These are phyloP conservation scores for Myathropa florea DNA, from an alignment of 2,888 invertebrate species.

Conservation along the genomic window DNA sequence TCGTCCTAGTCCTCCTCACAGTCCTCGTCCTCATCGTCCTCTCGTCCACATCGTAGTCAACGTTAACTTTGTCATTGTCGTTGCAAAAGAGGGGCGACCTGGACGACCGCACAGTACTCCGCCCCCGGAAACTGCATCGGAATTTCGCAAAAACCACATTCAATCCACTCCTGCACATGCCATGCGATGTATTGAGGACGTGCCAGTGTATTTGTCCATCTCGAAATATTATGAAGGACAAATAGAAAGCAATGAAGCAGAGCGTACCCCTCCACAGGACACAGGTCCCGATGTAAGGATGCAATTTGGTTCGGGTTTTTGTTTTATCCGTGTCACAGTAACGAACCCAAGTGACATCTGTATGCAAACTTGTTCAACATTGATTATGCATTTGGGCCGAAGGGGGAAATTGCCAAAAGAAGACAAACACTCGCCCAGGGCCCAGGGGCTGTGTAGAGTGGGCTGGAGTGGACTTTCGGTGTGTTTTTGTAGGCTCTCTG, in stretches of 20 bases:
- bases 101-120: not conserved
- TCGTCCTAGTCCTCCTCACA: not conserved
- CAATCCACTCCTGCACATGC: conserved; percentile 48
- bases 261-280: not conserved
- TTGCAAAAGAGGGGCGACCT: not conserved
- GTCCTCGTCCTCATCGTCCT: not conserved
- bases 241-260: conserved; percentile 66
- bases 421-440: conserved; percentile 6
- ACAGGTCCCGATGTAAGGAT: conserved; percentile 23
- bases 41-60: not conserved
- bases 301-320: conserved; percentile 53
- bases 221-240: conserved; percentile 68
- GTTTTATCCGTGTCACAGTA: conserved; percentile 63
- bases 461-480: conserved; percentile 32
- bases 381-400: conserved; percentile 62
- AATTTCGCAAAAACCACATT: conserved; percentile 64
- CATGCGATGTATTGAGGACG: conserved; percentile 13
- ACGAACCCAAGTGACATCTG: conserved; percentile 70
- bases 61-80: not conserved
- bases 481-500: conserved; percentile 27
- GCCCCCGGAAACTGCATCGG: conserved; percentile 51
- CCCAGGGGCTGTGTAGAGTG: too few species aligned
- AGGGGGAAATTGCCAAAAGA: conserved; percentile 25
- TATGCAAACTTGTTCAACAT: conserved; percentile 69
- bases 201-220: conserved; percentile 62